Base-by-base conservation (phyloP, 2,113 vertebrate species). In the Chaenocephalus aceratus region DNA sequence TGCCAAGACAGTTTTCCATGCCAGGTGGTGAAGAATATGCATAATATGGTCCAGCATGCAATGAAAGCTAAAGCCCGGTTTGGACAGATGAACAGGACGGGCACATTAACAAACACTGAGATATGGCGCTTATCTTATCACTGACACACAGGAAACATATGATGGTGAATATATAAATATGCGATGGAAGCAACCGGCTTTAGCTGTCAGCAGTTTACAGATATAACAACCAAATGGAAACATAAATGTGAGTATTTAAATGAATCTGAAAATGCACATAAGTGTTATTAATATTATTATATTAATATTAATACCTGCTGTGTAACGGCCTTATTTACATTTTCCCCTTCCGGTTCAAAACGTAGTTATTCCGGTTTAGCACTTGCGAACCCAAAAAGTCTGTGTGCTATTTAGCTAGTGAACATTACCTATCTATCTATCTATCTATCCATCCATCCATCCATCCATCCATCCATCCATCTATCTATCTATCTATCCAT, bases 21-120 rank as follows among this genome's bases (percentile, higher is more conserved):
- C 65, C 84, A 82, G 77, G 79, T 80, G 81, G 78, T 49, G 49
- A 23, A 34, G 59, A 80, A 87, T 65, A 87, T 86, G 85, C 75
- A 86, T 75, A 86, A 86, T 77, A n/a, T 44, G 34, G 41, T n/a
- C 67, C 18, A 67, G 53, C 6, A 23, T 5, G 64, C 53, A 8
- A 34, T 5, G 79, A 84, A 80, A 69, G 77, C 82, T 23, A 59
- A 88, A 69, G 63, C 59, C 48, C 0, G 12, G 23, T 45, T 63
- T 56, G 44, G 71, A 76, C 68, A 77, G 84, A 89, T 57, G 70
- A 75, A 81, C 21, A 11, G 63, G 23, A 41, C 36, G 36, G 36
- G 36, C 72, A 65, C 58, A 77, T 60, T 54, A 70, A 60, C 63
- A 67, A 46, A 69, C 49, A 49, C 59, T 49, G 52, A 76, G 75